Base-by-base conservation (phyloP, 1,140 invertebrate species). In the Mercenaria mercenaria region DNA sequence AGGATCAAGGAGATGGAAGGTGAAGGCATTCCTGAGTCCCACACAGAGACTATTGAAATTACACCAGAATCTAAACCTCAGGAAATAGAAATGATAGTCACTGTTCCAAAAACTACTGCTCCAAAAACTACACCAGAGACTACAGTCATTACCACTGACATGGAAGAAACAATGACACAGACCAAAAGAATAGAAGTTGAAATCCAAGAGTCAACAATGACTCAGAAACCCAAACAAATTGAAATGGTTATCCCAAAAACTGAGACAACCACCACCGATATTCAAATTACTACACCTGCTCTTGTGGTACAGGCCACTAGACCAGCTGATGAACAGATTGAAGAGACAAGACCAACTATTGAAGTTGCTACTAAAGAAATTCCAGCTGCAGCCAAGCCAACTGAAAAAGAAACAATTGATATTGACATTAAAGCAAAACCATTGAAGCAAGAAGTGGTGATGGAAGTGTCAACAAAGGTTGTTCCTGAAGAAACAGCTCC, bases 41-140 rank as follows among this genome's bases (percentile, higher is more conserved):
- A 95, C 61, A 92, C 87, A 41, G 94, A 95, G 86, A 95, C 94
- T 23, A 95, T 95, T 47, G 94, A 94, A 84, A 95, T 95, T 43
- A 84, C 90, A 11, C 87, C 91, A 37, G 87, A 92, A 50, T n/a
- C 61, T 43, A 52, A 88, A 34, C 94, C 90, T 61, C 79, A 92
- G 69, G 92, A 93, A 43, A 87, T 94, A 10, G 81, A 92, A 77
- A 86, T 93, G 72, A 64, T 93, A 18, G 86, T 95, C n/a, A 90
- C 86, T 20, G 69, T 93, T n/a, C 91, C 92, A 43, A 88, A 84
- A 34, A 80, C 91, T 15, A 90, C 85, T 23, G 56, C 92, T 15
- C 92, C 92, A 56, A 88, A 85, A 34, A 74, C 61, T 29, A 91
- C 91, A 59, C 85, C 82, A 18, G 59, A 90, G 37, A 89, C 84